Evolutionary conservation across 2,888 invertebrate genomes (phyloP), one percentile per base, ranked within the genome.

Genomic region (Lasioglossum calceatum): DNA sequence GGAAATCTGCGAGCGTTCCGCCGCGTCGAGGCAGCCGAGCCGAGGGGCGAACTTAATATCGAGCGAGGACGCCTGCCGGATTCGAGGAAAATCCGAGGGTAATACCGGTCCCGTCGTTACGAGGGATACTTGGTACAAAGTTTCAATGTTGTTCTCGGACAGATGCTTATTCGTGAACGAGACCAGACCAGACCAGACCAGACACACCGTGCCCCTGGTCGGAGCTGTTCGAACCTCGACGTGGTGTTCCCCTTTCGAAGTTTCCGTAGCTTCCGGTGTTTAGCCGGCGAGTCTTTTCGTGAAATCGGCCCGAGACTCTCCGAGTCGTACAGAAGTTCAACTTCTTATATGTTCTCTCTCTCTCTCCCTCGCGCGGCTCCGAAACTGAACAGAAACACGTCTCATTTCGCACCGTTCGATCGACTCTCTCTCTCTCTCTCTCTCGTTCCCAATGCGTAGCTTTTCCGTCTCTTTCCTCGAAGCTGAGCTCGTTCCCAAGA

Each of bases 61-160:
- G 58, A 36, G 73, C 42, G 14, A 47, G 77, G 75, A 50, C 50
- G 27, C 72, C 64, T n/a, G 61, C 19, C 36, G 79, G 86, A 82
- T 80, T 72, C 74, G 58, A 32, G 87, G 77, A 81, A 87, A 82
- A 84, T 84, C 84, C 84, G 36, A 64, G 83, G 83, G 54, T 87
- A 84, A 83, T 86, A 77, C 86, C 16, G 67, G 79, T 71, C 32
- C 61, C 79, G 79, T 76, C 78, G 81, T 81, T 88, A 83, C 79
- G 78, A 82, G 72, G 82, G 82, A 81, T 86, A 86, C 86, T 88
- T 84, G 88, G 86, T 86, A 86, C 76, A 78, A 88, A 88, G 86
- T 88, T 88, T 81, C 76, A 84, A 84, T 76, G 88, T 86, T 88
- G 84, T 84, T 86, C 84, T 86, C 86, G 82, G 88, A 86, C 86